Evolutionary conservation across 2,113 vertebrate species (phyloP).

Genomic region (Megaleporinus macrocephalus): DNA sequence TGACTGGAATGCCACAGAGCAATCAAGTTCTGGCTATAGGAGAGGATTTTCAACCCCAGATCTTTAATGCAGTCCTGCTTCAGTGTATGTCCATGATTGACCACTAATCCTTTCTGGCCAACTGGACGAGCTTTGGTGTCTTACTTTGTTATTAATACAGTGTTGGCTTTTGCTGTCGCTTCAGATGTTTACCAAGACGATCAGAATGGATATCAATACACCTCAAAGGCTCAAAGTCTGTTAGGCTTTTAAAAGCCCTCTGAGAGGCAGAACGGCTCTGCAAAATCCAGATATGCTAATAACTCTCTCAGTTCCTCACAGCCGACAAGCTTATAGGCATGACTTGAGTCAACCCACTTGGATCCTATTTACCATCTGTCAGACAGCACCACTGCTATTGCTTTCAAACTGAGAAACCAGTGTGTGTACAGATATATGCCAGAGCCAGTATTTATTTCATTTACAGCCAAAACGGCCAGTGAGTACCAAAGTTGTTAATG

Average conservation of each 20-base stretch:
- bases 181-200: neutral
- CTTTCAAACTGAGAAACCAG: too few species aligned
- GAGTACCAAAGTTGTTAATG: too few species aligned
- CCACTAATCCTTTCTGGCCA: conserved; percentile 54
- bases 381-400: too few species aligned
- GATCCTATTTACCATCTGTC: too few species aligned
- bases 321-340: too few species aligned
- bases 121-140: neutral
- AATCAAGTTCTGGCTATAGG: neutral
- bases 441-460: too few species aligned
- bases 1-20: neutral
- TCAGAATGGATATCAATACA: neutral
- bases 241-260: neutral
- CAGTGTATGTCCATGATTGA: conserved; percentile 53
- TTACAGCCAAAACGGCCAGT: too few species aligned
- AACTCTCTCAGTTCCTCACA: too few species aligned
- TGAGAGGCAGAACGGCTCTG: neutral
- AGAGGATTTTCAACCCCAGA: neutral
- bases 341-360: too few species aligned
- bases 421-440: too few species aligned
- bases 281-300: too few species aligned
- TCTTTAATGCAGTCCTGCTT: neutral
- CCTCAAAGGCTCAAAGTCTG: neutral
- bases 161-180: neutral
- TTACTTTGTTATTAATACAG: neutral